Base-by-base conservation (phyloP, 2,888 invertebrate genomes). In the Drosophila neutralis region DNA sequence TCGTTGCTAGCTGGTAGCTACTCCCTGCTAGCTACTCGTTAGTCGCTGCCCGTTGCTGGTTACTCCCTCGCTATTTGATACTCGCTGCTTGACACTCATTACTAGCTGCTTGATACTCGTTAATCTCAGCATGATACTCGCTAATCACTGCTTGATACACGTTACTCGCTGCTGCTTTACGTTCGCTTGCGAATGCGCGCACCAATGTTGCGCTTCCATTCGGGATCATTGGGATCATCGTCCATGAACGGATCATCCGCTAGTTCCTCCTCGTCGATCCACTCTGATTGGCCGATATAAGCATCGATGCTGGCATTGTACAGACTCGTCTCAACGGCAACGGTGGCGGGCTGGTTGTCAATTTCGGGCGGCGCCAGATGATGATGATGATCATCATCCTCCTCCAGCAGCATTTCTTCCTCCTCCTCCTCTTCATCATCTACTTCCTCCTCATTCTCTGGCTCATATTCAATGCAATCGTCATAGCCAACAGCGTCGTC, bases 201-300 rank as follows among this genome's bases (percentile, higher is more conserved):
- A 10, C 76, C 85, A 21, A 80, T 60, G 57, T 85, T 89, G 62
- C 90, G 91, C 56, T 90, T 95, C 97, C 97, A 97, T 91, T 97
- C 97, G 8, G 96, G 96, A 94, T 97, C 97, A 91, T 97, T 97
- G 33, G 97, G 97, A 93, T 97, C 97, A 77, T 96, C 96, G 91
- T 97, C 97, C 73, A 96, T 95, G 75, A 94, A 95, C 60, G 94
- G 94, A 60, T 87, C 87, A 2, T 87, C 90, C 35, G 69, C 77
- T 45, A 77, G 42, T 35, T 82, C 77, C 18, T 78, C 78, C n/a
- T 84, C 90, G 21, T 90, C 91, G 29, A 88, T 59, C n/a, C 65
- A 83, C 10, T 73, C 90, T 10, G 63, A 70, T 18, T 82, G 83
- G 13, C 77, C 83, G 51, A 86, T 70, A 78, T 90, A 91, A 10